phyloP scores from a whole-genome alignment of 2,888 invertebrate species.

The Matsumyia berberina region DNA sequence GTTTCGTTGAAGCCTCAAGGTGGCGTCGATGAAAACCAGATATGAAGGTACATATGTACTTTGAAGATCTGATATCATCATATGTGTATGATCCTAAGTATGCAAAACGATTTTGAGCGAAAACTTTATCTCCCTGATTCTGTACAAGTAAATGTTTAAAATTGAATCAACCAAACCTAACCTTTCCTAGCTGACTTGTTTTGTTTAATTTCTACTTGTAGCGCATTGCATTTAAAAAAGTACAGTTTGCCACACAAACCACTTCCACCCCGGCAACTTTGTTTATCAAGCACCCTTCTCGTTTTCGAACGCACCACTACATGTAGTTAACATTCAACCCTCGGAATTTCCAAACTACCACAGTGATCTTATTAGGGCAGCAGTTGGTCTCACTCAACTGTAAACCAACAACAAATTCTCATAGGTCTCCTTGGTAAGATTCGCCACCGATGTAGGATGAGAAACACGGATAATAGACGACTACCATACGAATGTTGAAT shows the following conservation, averaged over 20 bases:
- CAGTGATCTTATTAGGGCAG: constrained; percentile 27
- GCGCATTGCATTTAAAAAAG: no score
- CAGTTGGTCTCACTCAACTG: constrained; percentile 31
- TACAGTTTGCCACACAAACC: background rate
- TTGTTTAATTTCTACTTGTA: no score
- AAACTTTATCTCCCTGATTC: no score
- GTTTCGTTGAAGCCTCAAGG: no score
- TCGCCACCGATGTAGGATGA: constrained; percentile 1
- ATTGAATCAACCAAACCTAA: no score
- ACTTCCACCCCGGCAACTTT: background rate
- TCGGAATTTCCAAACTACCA: background rate
- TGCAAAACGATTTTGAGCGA: no score
- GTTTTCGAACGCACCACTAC: background rate
- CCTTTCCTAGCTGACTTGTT: no score
- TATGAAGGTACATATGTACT: no score
- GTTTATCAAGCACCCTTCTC: background rate
- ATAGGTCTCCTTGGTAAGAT: constrained; percentile 9
- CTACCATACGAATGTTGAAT: background rate
- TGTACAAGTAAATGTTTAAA: no score
- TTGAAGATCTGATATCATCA: no score
- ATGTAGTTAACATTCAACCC: constrained; percentile 6
- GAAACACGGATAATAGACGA: constrained; percentile 15
- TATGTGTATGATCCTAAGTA: no score
- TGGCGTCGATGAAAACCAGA: no score
- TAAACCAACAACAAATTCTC: constrained; percentile 26